Base-by-base conservation (phyloP, 2,888 invertebrate genomes). In the Ormyrus rosae region DNA sequence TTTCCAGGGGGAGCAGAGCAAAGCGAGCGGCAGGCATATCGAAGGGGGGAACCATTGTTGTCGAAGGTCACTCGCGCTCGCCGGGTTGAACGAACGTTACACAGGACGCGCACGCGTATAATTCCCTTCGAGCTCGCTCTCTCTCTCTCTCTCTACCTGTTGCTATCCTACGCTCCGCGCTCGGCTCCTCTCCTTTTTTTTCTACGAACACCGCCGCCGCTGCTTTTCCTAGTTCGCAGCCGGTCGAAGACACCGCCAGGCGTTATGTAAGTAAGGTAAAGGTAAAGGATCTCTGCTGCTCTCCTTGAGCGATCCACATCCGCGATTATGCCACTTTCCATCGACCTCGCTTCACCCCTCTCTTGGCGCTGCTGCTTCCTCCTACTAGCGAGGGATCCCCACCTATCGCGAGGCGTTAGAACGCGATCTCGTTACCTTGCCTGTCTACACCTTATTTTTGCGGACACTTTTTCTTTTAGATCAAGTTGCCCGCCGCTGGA, bases 311-410 rank as follows among this genome's bases (percentile, higher is more conserved):
- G 87, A 88, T 88, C 86, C 86, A 87, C 87, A 88, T 88, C 86
- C 87, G 86, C 87, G 88, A 89, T 89, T 88, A 89, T 88, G 87
- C 87, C 87, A 89, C 88, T 89, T 88, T 89, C 88, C 87, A 87
- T 88, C 87, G 87, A 86, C 88, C 88, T 87, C 86, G 82, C 85
- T 83, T 83, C 84, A 83, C 85, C 84, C 78, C 13, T 10, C 19
- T 19, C 19, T 19, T 19, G 19, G 19, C 19, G 19, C 19, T 19
- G 19, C 19, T 19, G 19, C 19, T 19, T 19, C 19, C 19, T 19
- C 1, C 19, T 19, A 19, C 19, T 19, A 19, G 19, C 19, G 19
- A 19, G 19, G 19, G 2, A 19, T 19, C 19, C 19, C 19, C 19
- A 19, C 19, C 19, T 19, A 19, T 19, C 19, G 46, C 65, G 19